phyloP scores from a whole-genome alignment of 2,113 vertebrate genomes.

The Etheostoma spectabile region DNA sequence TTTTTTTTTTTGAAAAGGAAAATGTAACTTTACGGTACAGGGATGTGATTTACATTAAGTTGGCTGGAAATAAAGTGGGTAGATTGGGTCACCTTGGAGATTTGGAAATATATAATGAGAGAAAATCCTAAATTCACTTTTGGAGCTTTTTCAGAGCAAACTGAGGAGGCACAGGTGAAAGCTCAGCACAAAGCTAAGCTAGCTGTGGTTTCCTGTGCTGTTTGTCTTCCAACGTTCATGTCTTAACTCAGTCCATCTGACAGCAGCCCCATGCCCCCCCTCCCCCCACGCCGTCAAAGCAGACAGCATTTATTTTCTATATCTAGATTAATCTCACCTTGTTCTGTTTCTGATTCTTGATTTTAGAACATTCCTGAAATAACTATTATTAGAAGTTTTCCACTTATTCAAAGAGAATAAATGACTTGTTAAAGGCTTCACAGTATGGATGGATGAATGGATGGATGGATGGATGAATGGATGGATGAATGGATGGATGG shows the following conservation, averaged over 20 bases:
- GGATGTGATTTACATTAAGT: too few species aligned
- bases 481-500: too few species aligned
- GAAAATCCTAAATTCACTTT: neutral
- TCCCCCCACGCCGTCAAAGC: too few species aligned
- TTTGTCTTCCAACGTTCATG: neutral
- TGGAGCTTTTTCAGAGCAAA: neutral
- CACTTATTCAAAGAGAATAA: neutral
- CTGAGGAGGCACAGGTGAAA: neutral
- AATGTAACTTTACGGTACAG: neutral
- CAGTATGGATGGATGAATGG: too few species aligned
- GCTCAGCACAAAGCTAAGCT: neutral
- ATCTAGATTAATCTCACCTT: neutral
- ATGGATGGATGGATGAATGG: too few species aligned
- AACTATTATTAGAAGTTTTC: neutral
- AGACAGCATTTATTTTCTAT: neutral
- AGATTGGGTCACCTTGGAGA: neutral
- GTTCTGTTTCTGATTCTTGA: neutral
- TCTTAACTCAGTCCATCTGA: too few species aligned
- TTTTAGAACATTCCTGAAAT: neutral
- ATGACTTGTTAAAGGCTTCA: neutral
- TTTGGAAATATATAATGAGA: neutral
- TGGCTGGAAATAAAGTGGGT: neutral
- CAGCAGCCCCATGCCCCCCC: too few species aligned
- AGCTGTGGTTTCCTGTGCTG: neutral
- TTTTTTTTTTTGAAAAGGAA: neutral